Conservation (phyloP, 2,888 invertebrate genomes). For the Pristionchus fissidentatus region DNA sequence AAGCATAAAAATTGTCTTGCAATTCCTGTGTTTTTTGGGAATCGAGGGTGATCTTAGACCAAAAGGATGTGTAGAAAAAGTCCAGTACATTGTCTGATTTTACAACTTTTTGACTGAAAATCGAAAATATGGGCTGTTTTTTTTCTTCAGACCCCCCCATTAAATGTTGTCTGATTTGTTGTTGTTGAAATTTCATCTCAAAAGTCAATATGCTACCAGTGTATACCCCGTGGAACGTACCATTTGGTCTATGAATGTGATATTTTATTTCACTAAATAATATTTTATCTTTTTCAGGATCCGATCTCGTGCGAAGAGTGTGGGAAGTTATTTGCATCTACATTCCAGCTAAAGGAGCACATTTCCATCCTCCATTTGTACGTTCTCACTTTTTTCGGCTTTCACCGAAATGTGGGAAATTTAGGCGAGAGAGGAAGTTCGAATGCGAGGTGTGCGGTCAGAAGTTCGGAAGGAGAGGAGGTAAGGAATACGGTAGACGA, state of each 20-base stretch:
- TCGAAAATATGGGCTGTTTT: neutral
- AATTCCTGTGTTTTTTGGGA: too few relatives aligned
- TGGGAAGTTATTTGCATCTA: constrained; percentile 40
- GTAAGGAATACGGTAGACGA: constrained; percentile 72
- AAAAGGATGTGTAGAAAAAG: too few relatives aligned
- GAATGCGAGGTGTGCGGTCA: constrained; percentile 82
- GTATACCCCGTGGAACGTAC: too few relatives aligned
- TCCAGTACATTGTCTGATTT: too few relatives aligned
- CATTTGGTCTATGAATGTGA: too few relatives aligned
- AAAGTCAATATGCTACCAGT: too few relatives aligned
- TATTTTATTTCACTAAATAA: too few relatives aligned
- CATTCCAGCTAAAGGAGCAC: constrained; percentile 47
- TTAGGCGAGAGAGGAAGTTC: constrained; percentile 79
- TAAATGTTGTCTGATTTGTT: constrained; percentile 10
- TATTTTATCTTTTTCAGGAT: too few relatives aligned
- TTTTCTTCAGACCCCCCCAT: neutral
- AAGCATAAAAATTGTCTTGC: too few relatives aligned
- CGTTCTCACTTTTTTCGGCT: neutral
- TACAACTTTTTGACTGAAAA: too few relatives aligned
- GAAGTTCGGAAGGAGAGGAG: constrained; percentile 83
- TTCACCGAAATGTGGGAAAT: constrained; percentile 20
- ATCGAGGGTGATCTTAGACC: too few relatives aligned
- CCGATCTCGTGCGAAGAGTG: constrained; percentile 42
- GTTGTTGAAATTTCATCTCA: too few relatives aligned
- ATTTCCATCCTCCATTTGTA: constrained; percentile 49